Evolutionary conservation across 2,888 invertebrate species (phyloP).

Genomic region (Prosapia bicincta): DNA sequence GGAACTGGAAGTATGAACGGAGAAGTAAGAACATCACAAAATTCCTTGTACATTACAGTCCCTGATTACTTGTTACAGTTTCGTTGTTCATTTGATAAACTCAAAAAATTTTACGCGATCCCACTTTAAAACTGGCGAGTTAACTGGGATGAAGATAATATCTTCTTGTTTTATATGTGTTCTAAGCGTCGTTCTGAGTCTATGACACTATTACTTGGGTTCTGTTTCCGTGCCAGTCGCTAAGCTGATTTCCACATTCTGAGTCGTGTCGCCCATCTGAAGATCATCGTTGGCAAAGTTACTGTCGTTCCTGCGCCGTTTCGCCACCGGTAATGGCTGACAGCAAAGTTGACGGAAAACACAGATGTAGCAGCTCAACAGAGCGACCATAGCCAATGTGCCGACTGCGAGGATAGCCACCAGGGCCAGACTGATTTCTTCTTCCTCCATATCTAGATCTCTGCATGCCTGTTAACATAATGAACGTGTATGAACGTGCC

Average conservation of each 20-base stretch:
- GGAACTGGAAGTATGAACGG: too few relatives aligned
- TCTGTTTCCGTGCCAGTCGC: constrained; percentile 29
- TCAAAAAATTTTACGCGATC: too few relatives aligned
- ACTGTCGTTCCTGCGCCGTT: constrained; percentile 28
- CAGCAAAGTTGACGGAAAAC: constrained; percentile 52
- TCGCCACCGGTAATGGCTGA: constrained; percentile 38
- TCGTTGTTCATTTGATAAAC: too few relatives aligned
- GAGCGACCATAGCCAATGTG: constrained; percentile 56
- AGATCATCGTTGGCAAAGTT: constrained; percentile 28
- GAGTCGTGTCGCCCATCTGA: constrained; percentile 34
- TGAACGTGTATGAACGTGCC: too few relatives aligned
- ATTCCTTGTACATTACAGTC: too few relatives aligned
- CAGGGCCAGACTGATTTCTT: constrained; percentile 57
- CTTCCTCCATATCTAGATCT: constrained; percentile 48
- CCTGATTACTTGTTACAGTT: too few relatives aligned
- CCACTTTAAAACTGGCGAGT: too few relatives aligned
- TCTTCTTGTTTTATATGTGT: too few relatives aligned
- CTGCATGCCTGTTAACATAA: not conserved
- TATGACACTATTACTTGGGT: not conserved
- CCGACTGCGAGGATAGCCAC: constrained; percentile 59
- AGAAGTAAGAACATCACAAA: too few relatives aligned
- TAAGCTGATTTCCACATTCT: constrained; percentile 34
- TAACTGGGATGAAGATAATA: too few relatives aligned
- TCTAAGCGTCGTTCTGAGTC: too few relatives aligned
- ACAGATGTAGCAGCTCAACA: constrained; percentile 64